These are phyloP conservation scores for Nibea coibor DNA, from an alignment of 2,113 vertebrate species.

Conservation along the genomic window DNA sequence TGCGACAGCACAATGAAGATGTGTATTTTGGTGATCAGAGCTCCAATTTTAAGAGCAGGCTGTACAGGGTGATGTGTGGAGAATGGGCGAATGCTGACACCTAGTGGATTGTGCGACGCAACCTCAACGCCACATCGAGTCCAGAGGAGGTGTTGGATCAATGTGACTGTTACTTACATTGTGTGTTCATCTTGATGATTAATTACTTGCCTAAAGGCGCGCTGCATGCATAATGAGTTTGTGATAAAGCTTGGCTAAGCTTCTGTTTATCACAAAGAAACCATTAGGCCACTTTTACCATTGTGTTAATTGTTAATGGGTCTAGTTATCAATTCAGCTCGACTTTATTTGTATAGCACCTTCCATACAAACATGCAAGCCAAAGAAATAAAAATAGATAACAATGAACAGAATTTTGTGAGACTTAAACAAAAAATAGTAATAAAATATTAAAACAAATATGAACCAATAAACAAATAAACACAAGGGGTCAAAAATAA, in stretches of 20 bases:
- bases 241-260: constrained; percentile 11
- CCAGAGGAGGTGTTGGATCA: constrained; percentile 1
- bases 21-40: not conserved
- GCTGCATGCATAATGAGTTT: constrained; percentile 46
- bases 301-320: not conserved
- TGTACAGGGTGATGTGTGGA: not conserved
- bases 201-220: constrained; percentile 28
- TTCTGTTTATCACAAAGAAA: constrained; percentile 30
- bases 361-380: too few species aligned
- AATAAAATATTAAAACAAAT: too few species aligned
- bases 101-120: constrained; percentile 59
- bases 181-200: constrained; percentile 51
- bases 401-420: too few species aligned
- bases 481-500: too few species aligned
- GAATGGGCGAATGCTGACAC: constrained; percentile 65
- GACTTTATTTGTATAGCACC: too few species aligned
- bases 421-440: too few species aligned
- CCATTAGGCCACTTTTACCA: constrained; percentile 15
- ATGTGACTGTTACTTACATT: not conserved
- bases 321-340: not conserved
- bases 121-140: fast-evolving
- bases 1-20: not conserved
- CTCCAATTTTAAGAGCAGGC: not conserved
- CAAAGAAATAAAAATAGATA: too few species aligned
- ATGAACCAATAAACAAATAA: too few species aligned